Evolutionary conservation across 2,113 vertebrate genomes (phyloP).

Genomic region (Pholis gunnellus): DNA sequence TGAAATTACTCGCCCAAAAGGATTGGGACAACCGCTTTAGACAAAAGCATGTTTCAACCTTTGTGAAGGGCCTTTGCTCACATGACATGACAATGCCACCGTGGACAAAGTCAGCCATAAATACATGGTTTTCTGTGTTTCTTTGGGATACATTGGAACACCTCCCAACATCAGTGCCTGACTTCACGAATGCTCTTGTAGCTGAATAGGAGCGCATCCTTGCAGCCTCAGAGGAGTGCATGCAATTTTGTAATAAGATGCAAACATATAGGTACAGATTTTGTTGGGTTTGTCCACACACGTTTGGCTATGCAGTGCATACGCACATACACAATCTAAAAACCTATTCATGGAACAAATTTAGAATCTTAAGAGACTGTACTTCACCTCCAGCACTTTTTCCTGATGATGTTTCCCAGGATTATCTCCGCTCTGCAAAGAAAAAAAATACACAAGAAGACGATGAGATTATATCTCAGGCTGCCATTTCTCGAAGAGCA

Average conservation of each 20-base stretch:
- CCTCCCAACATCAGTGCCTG: slow-evolving; percentile 8
- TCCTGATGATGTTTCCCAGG: slow-evolving; percentile 98
- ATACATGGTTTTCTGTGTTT: neutral
- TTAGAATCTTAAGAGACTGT: slow-evolving; percentile 8
- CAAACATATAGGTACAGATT: neutral
- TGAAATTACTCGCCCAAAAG: neutral
- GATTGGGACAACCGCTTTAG: neutral
- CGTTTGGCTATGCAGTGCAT: too few relatives aligned
- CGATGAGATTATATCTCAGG: slow-evolving; percentile 52
- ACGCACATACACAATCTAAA: neutral
- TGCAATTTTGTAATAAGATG: neutral
- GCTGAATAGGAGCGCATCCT: slow-evolving; percentile 23
- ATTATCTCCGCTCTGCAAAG: slow-evolving; percentile 93
- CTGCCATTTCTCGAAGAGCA: slow-evolving; percentile 21
- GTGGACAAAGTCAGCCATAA: neutral
- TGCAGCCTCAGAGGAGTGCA: neutral
- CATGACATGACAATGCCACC: neutral
- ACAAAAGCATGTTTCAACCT: neutral
- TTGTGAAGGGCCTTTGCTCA: neutral
- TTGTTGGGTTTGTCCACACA: neutral
- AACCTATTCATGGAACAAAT: slow-evolving; percentile 15
- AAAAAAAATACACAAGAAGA: slow-evolving; percentile 35
- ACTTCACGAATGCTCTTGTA: slow-evolving; percentile 12
- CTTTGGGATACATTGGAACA: slow-evolving; percentile 4
- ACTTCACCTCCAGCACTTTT: slow-evolving; percentile 96